Percentiles rank a stretch among this genome's conserved stretches.
phyloP scores from a whole-genome alignment of 2,888 invertebrate species.

The Papilio demoleus region DNA sequence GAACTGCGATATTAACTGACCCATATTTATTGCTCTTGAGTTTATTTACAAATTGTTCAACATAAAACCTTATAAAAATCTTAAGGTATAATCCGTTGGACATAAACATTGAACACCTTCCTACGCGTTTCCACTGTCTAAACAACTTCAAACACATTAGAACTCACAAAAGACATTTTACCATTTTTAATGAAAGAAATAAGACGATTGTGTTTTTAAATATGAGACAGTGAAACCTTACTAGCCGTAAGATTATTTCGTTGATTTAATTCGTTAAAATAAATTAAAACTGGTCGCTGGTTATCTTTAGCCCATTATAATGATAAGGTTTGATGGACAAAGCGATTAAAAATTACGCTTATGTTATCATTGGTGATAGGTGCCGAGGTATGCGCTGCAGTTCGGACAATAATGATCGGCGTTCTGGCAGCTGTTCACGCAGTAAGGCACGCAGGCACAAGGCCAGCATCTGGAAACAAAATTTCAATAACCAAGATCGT shows the following conservation, averaged over 20 bases:
- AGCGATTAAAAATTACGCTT: background rate
- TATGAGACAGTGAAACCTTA: no score
- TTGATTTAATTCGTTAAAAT: background rate
- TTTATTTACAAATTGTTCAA: no score
- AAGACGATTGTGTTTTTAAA: no score
- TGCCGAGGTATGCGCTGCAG: conserved; percentile 82
- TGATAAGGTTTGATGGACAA: background rate
- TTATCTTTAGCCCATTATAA: background rate
- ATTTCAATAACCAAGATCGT: background rate
- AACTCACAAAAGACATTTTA: no score
- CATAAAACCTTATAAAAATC: no score
- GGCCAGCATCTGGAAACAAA: conserved; percentile 66
- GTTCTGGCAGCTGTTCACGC: conserved; percentile 81
- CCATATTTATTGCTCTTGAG: no score
- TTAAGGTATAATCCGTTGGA: no score
- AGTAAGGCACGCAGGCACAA: conserved; percentile 82
- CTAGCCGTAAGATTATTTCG: background rate
- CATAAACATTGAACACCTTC: no score
- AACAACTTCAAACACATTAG: no score
- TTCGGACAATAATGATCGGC: conserved; percentile 84
- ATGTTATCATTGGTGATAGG: conserved; percentile 51
- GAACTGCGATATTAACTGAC: no score
- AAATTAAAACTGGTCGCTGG: background rate
- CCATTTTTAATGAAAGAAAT: no score
- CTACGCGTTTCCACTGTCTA: no score